Evolutionary conservation across 2,113 vertebrate species (phyloP).

Genomic region (Lampris megalopsis): DNA sequence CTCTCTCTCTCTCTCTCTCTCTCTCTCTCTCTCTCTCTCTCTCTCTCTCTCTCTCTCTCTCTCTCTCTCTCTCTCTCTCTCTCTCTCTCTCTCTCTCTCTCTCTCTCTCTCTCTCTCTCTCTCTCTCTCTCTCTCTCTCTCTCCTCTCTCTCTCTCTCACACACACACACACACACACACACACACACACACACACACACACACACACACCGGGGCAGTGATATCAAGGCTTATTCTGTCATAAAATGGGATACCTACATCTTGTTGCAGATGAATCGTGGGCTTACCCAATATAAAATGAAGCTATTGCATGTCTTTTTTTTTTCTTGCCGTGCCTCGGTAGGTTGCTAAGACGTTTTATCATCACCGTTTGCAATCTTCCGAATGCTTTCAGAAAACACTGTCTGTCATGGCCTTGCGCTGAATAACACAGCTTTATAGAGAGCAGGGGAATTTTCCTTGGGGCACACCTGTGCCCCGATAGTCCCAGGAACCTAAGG

Average conservation of each 20-base stretch:
- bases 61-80: too few relatives aligned
- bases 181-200: background rate
- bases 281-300: conserved; percentile 27
- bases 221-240: conserved; percentile 29
- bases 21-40: too few relatives aligned
- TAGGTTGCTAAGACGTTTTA: conserved; percentile 67
- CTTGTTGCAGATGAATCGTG: conserved; percentile 37
- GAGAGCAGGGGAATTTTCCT: conserved; percentile 76
- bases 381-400: conserved; percentile 71
- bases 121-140: too few relatives aligned
- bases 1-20: too few relatives aligned
- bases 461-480: conserved; percentile 76
- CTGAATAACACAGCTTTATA: conserved; percentile 78
- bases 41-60: too few relatives aligned
- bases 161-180: background rate
- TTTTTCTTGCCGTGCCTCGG: conserved; percentile 33
- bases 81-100: too few relatives aligned
- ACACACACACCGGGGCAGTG: background rate
- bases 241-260: conserved; percentile 31
- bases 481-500: conserved; percentile 74
- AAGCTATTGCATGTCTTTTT: conserved; percentile 51
- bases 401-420: conserved; percentile 73
- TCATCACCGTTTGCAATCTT: conserved; percentile 71
- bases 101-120: too few relatives aligned
- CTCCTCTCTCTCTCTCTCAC: too few relatives aligned